phyloP scores from a whole-genome alignment of 2,888 invertebrate genomes.

The Dolichopus griseipennis region DNA sequence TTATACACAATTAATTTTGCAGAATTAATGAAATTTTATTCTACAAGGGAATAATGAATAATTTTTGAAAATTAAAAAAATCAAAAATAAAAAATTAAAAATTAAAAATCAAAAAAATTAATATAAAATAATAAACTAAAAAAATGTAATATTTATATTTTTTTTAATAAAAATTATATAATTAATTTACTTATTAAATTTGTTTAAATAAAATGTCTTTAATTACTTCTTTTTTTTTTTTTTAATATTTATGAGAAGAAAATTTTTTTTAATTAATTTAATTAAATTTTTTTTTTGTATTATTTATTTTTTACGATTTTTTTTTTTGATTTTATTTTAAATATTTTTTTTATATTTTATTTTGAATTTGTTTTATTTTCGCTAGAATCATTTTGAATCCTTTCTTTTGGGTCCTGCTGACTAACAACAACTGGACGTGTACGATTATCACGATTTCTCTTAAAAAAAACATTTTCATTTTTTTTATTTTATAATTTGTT shows the following conservation, averaged over 20 bases:
- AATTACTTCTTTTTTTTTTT: slow-evolving; percentile 12
- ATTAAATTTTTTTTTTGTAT: background rate
- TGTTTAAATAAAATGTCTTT: too few species aligned
- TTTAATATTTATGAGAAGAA: slow-evolving; percentile 21
- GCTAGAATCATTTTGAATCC: slow-evolving; percentile 15
- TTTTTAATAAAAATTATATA: too few species aligned
- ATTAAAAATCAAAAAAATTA: too few species aligned
- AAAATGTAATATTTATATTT: too few species aligned
- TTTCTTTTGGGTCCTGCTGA: slow-evolving; percentile 18
- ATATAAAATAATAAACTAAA: too few species aligned
- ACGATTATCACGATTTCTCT: background rate
- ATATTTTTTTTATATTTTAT: background rate
- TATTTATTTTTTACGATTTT: slow-evolving; percentile 11
- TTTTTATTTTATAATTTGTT: background rate
- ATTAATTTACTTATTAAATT: too few species aligned
- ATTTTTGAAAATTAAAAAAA: too few species aligned
- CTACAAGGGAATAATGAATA: too few species aligned
- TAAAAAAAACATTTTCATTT: background rate
- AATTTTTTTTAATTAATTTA: slow-evolving; percentile 17
- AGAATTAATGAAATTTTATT: too few species aligned
- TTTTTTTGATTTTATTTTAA: slow-evolving; percentile 13
- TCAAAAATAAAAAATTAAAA: too few species aligned
- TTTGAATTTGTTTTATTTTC: background rate
- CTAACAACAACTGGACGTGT: slow-evolving; percentile 17
- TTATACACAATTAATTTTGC: too few species aligned